Conservation (phyloP, 2,888 invertebrate genomes). For the Eurois occulta region DNA sequence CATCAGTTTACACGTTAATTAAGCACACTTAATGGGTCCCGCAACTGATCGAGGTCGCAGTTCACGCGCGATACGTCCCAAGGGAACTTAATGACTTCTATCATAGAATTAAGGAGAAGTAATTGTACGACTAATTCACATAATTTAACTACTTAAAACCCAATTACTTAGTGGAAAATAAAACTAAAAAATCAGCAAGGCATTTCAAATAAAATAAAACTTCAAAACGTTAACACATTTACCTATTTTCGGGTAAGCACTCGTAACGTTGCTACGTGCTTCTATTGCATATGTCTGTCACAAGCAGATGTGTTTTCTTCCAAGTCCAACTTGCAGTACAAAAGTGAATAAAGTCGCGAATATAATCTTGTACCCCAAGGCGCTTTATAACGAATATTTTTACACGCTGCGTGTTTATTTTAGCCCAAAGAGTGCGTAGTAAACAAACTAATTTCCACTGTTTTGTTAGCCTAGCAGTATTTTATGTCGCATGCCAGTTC, state of each 20-base stretch:
- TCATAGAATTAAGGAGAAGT: constrained; percentile 46
- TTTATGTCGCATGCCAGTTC: constrained; percentile 61
- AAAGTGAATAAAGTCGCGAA: neutral
- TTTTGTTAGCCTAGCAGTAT: constrained; percentile 56
- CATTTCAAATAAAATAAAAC: neutral
- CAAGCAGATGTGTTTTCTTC: constrained; percentile 7
- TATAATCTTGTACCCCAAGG: neutral
- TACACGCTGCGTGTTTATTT: constrained; percentile 26
- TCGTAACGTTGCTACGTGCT: neutral
- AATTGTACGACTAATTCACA: constrained; percentile 28
- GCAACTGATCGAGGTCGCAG: constrained; percentile 79
- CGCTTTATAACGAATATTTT: constrained; percentile 8
- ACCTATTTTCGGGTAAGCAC: neutral
- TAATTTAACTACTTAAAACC: constrained; percentile 7
- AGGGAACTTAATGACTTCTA: constrained; percentile 78
- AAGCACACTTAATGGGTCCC: constrained; percentile 75
- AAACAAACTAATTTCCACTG: constrained; percentile 45
- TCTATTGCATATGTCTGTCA: neutral
- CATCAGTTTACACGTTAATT: constrained; percentile 75
- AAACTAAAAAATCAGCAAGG: neutral
- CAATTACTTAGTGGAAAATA: constrained; percentile 1
- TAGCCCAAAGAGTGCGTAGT: constrained; percentile 5
- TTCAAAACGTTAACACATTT: neutral
- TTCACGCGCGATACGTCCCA: constrained; percentile 74
- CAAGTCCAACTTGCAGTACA: neutral